Evolutionary conservation across 2,113 vertebrate genomes (phyloP).

Genomic region (Catharus fuscescens): DNA sequence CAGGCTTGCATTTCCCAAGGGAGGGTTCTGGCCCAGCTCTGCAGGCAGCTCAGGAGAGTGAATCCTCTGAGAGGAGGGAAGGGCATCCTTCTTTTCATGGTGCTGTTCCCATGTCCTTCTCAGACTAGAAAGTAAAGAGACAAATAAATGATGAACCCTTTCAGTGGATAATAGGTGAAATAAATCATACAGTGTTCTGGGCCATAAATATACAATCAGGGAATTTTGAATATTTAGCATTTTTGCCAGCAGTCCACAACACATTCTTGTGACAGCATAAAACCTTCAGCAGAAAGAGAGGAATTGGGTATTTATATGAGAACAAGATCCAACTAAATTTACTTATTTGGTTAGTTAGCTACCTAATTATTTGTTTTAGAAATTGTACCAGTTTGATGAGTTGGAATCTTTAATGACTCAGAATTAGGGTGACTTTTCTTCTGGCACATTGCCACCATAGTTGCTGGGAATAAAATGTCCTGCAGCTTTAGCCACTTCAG

Average conservation of each 20-base stretch:
- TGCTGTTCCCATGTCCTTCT: background rate
- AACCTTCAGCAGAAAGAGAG: background rate
- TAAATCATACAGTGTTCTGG: slow-evolving; percentile 18
- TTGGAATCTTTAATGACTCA: background rate
- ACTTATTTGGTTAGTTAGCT: background rate
- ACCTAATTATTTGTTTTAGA: background rate
- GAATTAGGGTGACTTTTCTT: background rate
- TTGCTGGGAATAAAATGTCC: accelerated
- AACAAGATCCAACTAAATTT: background rate
- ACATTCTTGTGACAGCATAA: background rate
- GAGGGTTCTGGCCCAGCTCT: background rate
- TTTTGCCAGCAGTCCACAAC: background rate
- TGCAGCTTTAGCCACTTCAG: background rate
- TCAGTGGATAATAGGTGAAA: background rate
- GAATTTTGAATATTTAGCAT: background rate
- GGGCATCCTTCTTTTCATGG: background rate
- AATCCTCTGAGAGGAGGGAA: background rate
- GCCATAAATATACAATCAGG: background rate
- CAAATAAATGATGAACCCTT: background rate
- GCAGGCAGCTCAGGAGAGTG: background rate
- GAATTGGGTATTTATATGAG: background rate
- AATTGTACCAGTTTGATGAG: background rate
- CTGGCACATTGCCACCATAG: background rate
- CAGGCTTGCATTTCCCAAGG: background rate
- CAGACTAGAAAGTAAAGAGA: background rate